Evolutionary conservation across 2,113 vertebrate species (phyloP).

Genomic region (Sander vitreus): DNA sequence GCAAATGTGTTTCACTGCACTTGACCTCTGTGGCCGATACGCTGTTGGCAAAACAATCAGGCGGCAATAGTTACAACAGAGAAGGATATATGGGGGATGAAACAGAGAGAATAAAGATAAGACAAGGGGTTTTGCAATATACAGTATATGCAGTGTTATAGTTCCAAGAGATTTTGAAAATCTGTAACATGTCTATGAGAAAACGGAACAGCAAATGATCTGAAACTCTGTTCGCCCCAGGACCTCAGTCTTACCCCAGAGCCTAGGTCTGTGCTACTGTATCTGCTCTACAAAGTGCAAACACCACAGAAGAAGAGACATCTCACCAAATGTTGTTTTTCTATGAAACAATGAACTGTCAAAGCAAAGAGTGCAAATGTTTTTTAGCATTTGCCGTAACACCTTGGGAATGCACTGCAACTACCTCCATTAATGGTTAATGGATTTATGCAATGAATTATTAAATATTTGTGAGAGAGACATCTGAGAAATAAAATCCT

Average conservation of each 20-base stretch:
- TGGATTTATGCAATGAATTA: slow-evolving; percentile 29
- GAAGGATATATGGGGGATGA: neutral
- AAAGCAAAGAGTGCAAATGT: neutral
- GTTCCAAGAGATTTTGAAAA: neutral
- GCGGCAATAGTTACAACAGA: slow-evolving; percentile 13
- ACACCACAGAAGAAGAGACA: neutral
- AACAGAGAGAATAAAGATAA: neutral
- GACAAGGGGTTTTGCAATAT: neutral
- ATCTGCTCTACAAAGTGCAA: neutral
- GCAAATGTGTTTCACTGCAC: slow-evolving; percentile 55
- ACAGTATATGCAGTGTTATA: neutral
- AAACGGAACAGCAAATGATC: neutral
- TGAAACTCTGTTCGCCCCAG: neutral
- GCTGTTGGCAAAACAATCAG: slow-evolving; percentile 45
- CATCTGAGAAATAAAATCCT: neutral
- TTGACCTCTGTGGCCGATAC: slow-evolving; percentile 50
- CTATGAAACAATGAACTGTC: neutral
- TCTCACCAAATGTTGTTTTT: neutral
- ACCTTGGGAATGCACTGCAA: neutral
- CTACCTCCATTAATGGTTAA: slow-evolving; percentile 9
- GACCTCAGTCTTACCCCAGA: neutral
- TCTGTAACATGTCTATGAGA: neutral
- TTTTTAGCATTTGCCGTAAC: neutral
- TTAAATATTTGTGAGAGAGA: slow-evolving; percentile 22
- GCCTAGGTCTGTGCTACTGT: too few species aligned